phyloP scores from a whole-genome alignment of 1,140 invertebrate genomes.

The Heliconius hewitsoni region DNA sequence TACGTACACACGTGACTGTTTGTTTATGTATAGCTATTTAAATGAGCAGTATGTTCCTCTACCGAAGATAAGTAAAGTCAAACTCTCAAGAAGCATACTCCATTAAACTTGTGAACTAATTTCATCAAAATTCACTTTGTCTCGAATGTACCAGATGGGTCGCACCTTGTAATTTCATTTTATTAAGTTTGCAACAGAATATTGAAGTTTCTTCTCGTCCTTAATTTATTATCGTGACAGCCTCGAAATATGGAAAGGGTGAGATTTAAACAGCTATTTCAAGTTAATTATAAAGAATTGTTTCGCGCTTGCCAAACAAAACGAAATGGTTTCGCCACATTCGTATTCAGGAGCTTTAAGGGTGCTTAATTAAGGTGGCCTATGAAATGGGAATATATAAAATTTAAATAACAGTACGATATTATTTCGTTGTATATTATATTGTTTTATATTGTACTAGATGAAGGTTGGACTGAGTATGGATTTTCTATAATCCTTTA shows the following conservation, averaged over 20 bases:
- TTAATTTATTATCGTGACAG: slow-evolving; percentile 51
- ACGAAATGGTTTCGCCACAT: slow-evolving; percentile 12
- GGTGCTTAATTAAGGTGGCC: neutral
- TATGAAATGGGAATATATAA: slow-evolving; percentile 4
- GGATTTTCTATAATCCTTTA: neutral
- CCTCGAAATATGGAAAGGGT: slow-evolving; percentile 26
- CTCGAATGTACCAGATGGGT: slow-evolving; percentile 67
- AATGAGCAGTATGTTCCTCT: slow-evolving; percentile 34
- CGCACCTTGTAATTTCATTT: slow-evolving; percentile 73
- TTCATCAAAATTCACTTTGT: slow-evolving; percentile 77
- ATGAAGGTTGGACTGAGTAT: neutral
- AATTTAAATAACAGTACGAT: neutral
- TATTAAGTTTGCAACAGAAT: slow-evolving; percentile 71
- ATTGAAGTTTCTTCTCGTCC: slow-evolving; percentile 67
- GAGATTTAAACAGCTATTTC: slow-evolving; percentile 27
- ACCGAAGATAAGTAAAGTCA: slow-evolving; percentile 45
- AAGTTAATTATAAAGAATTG: slow-evolving; percentile 23
- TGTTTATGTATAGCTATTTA: slow-evolving; percentile 34
- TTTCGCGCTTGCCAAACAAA: slow-evolving; percentile 8
- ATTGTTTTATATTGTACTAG: neutral
- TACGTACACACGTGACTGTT: slow-evolving; percentile 15
- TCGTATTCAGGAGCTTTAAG: neutral
- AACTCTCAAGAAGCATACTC: slow-evolving; percentile 55
- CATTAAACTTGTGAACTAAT: slow-evolving; percentile 75
- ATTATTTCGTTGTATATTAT: neutral